Percentiles rank a stretch among this genome's conserved stretches.
These are phyloP conservation scores for Phaethornis superciliosus DNA, from an alignment of 2,113 vertebrate genomes.

Conservation along the genomic window DNA sequence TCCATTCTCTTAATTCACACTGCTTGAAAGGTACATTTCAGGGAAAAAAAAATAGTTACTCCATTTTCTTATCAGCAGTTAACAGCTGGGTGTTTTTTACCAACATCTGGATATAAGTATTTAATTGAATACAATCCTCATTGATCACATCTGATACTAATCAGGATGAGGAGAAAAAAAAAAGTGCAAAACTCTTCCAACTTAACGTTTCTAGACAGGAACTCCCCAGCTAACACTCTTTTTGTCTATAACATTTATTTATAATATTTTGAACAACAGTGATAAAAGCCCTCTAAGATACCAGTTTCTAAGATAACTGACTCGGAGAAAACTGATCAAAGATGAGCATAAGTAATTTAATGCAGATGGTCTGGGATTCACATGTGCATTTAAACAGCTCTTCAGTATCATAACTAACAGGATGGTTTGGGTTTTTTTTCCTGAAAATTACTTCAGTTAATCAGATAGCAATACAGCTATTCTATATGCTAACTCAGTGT, in stretches of 20 bases:
- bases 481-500: not conserved
- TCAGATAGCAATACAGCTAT: not conserved
- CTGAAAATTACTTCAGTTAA: not conserved
- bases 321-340: not conserved
- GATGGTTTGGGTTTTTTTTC: not conserved
- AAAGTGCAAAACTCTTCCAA: not conserved
- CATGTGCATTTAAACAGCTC: not conserved
- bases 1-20: not conserved
- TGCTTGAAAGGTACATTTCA: not conserved
- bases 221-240: not conserved
- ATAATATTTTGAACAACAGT: not conserved
- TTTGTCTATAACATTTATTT: not conserved
- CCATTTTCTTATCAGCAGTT: not conserved
- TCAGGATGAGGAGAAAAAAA: not conserved
- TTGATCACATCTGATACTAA: not conserved
- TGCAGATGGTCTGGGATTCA: not conserved
- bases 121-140: not conserved
- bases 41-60: not conserved
- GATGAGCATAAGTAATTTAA: not conserved
- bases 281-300: not conserved
- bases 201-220: not conserved
- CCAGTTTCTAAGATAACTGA: not conserved
- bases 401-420: not conserved
- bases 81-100: not conserved
- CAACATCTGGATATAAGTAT: not conserved